Conservation (phyloP, 2,888 invertebrate genomes). For the Xiphydria camelus region DNA sequence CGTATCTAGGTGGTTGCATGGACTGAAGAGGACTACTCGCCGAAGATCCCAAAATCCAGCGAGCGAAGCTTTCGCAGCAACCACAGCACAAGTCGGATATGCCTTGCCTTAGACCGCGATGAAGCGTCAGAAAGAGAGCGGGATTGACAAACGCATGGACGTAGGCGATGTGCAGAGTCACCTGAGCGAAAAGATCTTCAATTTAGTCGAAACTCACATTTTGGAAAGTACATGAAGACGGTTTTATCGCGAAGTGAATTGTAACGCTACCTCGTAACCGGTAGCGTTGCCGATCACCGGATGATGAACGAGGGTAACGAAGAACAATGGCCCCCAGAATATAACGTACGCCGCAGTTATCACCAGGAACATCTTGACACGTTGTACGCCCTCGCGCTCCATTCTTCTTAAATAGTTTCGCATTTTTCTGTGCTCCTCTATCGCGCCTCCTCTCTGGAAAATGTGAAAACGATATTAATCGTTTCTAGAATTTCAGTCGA, state of each 20-base stretch:
- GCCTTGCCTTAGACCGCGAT: slow-evolving; percentile 74
- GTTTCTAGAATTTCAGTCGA: too few relatives aligned
- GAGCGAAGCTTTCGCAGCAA: slow-evolving; percentile 68
- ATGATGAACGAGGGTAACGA: slow-evolving; percentile 80
- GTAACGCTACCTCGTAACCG: slow-evolving; percentile 80
- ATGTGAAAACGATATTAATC: too few relatives aligned
- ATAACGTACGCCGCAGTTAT: slow-evolving; percentile 83
- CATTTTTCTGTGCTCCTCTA: slow-evolving; percentile 75
- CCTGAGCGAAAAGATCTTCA: slow-evolving; percentile 63
- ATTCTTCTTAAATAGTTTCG: slow-evolving; percentile 77
- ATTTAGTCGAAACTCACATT: too few relatives aligned
- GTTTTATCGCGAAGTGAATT: too few relatives aligned
- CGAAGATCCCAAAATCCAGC: slow-evolving; percentile 61
- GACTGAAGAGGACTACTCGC: slow-evolving; percentile 31
- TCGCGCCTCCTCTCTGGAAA: slow-evolving; percentile 59
- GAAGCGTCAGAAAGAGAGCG: slow-evolving; percentile 76
- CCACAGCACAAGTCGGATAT: slow-evolving; percentile 77
- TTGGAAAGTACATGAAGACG: too few relatives aligned
- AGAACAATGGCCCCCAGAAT: slow-evolving; percentile 90
- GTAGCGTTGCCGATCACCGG: slow-evolving; percentile 72
- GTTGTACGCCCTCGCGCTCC: slow-evolving; percentile 78
- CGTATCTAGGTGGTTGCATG: slow-evolving; percentile 44
- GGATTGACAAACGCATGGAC: slow-evolving; percentile 86
- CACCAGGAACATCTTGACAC: slow-evolving; percentile 84
- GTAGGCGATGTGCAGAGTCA: slow-evolving; percentile 84